These are phyloP conservation scores for Leptinotarsa lineolata DNA, from an alignment of 1,140 invertebrate genomes.

Conservation along the genomic window DNA sequence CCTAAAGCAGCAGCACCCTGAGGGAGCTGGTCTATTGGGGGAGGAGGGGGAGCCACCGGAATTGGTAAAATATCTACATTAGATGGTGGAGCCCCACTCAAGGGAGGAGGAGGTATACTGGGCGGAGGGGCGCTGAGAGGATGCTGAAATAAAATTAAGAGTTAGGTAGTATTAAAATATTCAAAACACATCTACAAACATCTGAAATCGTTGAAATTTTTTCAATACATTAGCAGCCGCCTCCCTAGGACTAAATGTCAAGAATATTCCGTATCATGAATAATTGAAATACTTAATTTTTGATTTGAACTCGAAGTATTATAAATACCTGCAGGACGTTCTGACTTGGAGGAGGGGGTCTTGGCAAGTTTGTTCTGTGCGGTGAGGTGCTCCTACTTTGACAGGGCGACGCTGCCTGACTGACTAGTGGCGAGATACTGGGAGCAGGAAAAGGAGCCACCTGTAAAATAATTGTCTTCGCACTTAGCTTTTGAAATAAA, in stretches of 20 bases:
- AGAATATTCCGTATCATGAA: no score
- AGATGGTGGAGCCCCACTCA: neutral
- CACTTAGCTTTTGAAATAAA: neutral
- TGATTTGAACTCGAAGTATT: neutral
- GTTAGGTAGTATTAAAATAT: no score
- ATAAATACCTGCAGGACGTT: constrained; percentile 10
- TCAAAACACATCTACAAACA: no score
- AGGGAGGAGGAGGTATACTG: neutral
- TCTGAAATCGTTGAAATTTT: no score
- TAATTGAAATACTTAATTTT: no score
- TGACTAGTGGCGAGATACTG: constrained; percentile 62
- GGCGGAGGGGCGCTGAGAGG: neutral
- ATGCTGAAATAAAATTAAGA: neutral
- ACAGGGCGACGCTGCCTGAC: constrained; percentile 62
- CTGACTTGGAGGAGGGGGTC: constrained; percentile 24
- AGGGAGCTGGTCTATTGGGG: neutral
- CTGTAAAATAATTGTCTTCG: constrained; percentile 27
- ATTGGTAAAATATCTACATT: constrained; percentile 36
- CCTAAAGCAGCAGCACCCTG: neutral
- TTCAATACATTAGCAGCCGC: no score
- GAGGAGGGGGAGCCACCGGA: constrained; percentile 54
- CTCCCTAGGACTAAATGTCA: no score
- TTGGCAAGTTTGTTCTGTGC: constrained; percentile 51
- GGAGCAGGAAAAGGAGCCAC: constrained; percentile 57
- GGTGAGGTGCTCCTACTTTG: constrained; percentile 67